Base-by-base conservation (phyloP, 2,888 invertebrate species). In the Tortricodes alternella region DNA sequence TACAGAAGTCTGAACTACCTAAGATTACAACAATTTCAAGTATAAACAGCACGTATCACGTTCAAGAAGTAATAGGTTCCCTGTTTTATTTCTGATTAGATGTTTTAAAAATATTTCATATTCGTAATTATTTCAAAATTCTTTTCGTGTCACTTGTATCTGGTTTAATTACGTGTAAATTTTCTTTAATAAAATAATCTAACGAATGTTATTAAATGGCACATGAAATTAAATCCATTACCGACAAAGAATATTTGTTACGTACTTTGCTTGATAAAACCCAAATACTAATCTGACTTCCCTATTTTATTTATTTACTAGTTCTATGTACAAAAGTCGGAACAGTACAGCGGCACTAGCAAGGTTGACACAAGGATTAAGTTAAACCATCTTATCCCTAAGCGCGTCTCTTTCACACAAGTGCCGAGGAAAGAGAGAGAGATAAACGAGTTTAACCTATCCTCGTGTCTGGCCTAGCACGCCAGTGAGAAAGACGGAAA, bases 11-110 rank as follows among this genome's bases (percentile, higher is more conserved):
- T 38, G 53, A 37, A 41, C 46, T 56, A 60, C 29, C 27, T 52
- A 53, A 8, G 29, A 49, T 49, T 50, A 51, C 52, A 60, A 61
- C 63, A 58, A 59, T 56, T 49, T 58, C 43, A 60, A 58, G 56
- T 68, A 70, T 72, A 76, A 70, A 76, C 72, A 76, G 73, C 72
- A 76, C 69, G 63, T 74, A 75, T 78, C 74, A 74, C 72, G 75
- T 69, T 71, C 70, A 63, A 72, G 70, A 77, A 63, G 76, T 70
- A 70, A 73, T 66, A 73, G 74, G 66, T 73, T 80, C 82, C 82
- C 81, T 82, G 80, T 82, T 82, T 79, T 71, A 71, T 73, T 68
- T 70, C 66, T 46, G 53, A 65, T 60, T 63, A 61, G 56, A 53
- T 67, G 61, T 61, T 52, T 13, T 41, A 48, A 38, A 38, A 23